Base-by-base conservation (phyloP, 2,113 vertebrate species). In the Anhinga anhinga region DNA sequence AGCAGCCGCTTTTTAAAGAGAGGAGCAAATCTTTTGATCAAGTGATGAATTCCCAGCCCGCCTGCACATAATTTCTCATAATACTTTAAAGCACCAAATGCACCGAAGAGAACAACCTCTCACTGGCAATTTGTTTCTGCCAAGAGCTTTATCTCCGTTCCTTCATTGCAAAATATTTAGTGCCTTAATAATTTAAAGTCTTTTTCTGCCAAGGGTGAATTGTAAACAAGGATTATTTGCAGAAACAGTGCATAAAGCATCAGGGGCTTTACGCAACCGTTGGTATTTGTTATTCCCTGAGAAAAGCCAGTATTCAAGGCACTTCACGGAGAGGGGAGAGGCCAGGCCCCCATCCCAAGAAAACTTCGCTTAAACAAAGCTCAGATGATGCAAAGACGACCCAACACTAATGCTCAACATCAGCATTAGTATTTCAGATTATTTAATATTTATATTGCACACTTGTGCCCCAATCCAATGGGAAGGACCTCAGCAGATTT, bases 131-230 rank as follows among this genome's bases (percentile, higher is more conserved):
- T 93, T 89, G 56, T 69, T 93, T 78, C 93, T 89, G 93, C 85
- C 95, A 95, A 61, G 58, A 88, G 94, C 34, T 94, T 77, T 87
- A 80, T 89, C 89, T 97, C 62, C 5, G 0, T 23, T 90, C 69
- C 78, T 91, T 83, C 72, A 18, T 9, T 77, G 84, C 89, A 80
- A 96, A 96, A 90, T 88, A 93, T 88, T 96, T 94, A 95, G 66
- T 47, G 74, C 32, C 84, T 97, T 91, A 95, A 97, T 96, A 97
- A 97, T 96, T 97, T 87, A 96, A 91, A 82, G 91, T 55, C 79
- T 93, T 96, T 45, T 73, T 42, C 84, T 96, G 82, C 91, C 93
- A 95, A 94, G 67, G 59, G 66, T 83, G 94, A 95, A 91, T 93
- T 95, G 85, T 90, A 95, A 97, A 95, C 96, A 91, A 72, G 87